A percentile compares a stretch with the other conserved stretches of the same genome.
phyloP scores from a whole-genome alignment of 92 coral and sea anemone genomes.

The Epizoanthus scotinus region DNA sequence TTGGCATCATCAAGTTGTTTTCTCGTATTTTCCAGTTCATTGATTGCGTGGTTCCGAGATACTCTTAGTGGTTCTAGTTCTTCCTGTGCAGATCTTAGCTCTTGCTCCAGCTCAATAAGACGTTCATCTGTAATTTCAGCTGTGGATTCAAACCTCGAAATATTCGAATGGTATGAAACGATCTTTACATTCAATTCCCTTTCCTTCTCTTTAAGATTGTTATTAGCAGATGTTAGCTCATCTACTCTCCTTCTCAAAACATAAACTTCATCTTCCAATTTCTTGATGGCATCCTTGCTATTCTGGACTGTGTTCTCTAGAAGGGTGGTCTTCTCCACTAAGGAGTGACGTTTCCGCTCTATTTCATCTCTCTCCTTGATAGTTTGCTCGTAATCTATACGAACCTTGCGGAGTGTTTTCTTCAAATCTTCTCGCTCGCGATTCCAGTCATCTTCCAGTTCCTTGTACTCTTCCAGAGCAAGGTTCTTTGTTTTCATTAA shows the following conservation, averaged over 20 bases:
- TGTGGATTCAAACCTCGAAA: conserved; percentile 77
- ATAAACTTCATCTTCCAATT: conserved; percentile 67
- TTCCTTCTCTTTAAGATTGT: conserved; percentile 64
- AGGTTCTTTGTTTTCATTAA: conserved; percentile 55
- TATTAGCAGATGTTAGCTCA: conserved; percentile 62
- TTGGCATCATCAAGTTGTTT: conserved; percentile 57
- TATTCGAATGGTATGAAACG: conserved; percentile 57
- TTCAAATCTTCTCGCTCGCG: conserved; percentile 58
- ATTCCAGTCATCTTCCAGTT: conserved; percentile 54
- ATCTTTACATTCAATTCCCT: conserved; percentile 58
- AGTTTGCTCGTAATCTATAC: conserved; percentile 59
- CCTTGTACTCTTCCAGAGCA: conserved; percentile 59
- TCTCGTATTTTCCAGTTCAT: conserved; percentile 50
- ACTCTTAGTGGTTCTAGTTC: conserved; percentile 64
- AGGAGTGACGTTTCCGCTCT: conserved; percentile 60
- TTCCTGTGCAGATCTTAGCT: conserved; percentile 59
- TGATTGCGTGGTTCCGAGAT: conserved; percentile 76
- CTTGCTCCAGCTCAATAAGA: conserved; percentile 79
- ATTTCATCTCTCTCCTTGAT: conserved; percentile 59
- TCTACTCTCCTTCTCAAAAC: conserved; percentile 62
- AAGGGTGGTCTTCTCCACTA: conserved; percentile 61
- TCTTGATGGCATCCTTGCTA: conserved; percentile 73
- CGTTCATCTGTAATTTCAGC: conserved; percentile 76
- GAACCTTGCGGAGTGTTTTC: conserved; percentile 61
- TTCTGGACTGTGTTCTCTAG: conserved; percentile 64